Base-by-base conservation (phyloP, 2,888 invertebrate genomes). In the Mythimna lalbum region DNA sequence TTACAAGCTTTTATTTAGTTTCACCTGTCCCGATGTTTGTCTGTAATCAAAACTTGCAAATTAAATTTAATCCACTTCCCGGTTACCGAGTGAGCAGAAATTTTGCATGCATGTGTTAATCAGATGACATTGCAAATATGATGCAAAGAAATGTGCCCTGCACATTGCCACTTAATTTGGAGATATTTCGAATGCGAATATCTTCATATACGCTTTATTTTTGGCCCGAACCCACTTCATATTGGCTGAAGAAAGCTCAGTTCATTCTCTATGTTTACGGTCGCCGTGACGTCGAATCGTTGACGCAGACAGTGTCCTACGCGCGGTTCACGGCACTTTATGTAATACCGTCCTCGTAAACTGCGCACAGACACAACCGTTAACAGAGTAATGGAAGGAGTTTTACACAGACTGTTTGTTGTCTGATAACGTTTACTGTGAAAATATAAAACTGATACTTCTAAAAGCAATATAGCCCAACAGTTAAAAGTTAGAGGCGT, bases 311-410 rank as follows among this genome's bases (percentile, higher is more conserved):
- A 43, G 43, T 60, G 14, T 36, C 57, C 57, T 21, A 12, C 57
- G 33, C 39, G 9, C 31, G 56, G 60, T 57, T 62, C 21, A 21
- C 47, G 19, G 56, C 57, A 43, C 55, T 76, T 69, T 80, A 70
- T 47, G 23, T 57, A 47, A 31, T 21, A 31, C 56, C 62, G 43
- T 43, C 59, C 39, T 33, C 80, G 56, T 78, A 78, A 78, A 73
- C 56, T 68, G 65, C 14, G 43, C 47, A 57, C 39, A 72, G 56
- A 56, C 12, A 50, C 56, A 53, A 43, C 57, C 36, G 53, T 76
- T 63, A 66, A 76, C 53, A 10, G 53, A 23, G n/a, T 53, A 36
- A 65, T 66, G 62, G 73, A 36, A 59, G 39, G 39, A 61, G 57
- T 60, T 65, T 53, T 63, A 57, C n/a, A 64, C 73, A 31, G 49